Conservation (phyloP, 2,113 vertebrate genomes). For the Alexandromys fortis region DNA sequence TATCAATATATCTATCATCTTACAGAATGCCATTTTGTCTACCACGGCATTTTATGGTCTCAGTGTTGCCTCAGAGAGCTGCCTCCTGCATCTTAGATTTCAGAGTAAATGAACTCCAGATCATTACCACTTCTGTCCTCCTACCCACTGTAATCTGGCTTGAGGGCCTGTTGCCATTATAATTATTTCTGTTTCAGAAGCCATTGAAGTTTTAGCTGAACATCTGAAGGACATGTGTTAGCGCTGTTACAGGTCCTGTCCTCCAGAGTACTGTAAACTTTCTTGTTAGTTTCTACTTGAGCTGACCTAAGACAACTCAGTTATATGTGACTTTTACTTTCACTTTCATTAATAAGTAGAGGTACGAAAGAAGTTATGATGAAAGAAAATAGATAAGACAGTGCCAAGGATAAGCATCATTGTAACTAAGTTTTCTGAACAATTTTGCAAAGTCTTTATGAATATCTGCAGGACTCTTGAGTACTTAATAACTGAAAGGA, state of each 20-base stretch:
- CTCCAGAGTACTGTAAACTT: background rate
- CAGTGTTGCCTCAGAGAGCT: background rate
- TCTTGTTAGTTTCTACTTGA: background rate
- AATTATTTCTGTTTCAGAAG: background rate
- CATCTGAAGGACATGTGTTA: background rate
- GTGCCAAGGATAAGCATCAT: background rate
- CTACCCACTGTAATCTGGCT: background rate
- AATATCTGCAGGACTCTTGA: background rate
- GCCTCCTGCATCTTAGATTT: background rate
- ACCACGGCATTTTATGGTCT: background rate
- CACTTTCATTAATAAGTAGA: background rate
- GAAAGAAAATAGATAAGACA: conserved; percentile 38
- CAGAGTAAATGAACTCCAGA: background rate
- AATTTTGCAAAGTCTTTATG: background rate
- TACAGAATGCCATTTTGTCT: no score
- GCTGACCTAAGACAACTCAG: background rate
- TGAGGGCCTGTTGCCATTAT: background rate
- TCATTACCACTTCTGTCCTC: background rate
- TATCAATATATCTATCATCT: background rate
- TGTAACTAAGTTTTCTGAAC: background rate
- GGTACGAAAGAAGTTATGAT: background rate
- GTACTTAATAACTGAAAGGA: background rate
- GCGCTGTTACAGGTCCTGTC: background rate
- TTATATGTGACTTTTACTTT: background rate
- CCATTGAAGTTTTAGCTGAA: background rate